Evolutionary conservation across 1,140 invertebrate genomes (phyloP), one percentile per base, ranked within the genome.

Genomic region (Anagrus nilaparvatae): DNA sequence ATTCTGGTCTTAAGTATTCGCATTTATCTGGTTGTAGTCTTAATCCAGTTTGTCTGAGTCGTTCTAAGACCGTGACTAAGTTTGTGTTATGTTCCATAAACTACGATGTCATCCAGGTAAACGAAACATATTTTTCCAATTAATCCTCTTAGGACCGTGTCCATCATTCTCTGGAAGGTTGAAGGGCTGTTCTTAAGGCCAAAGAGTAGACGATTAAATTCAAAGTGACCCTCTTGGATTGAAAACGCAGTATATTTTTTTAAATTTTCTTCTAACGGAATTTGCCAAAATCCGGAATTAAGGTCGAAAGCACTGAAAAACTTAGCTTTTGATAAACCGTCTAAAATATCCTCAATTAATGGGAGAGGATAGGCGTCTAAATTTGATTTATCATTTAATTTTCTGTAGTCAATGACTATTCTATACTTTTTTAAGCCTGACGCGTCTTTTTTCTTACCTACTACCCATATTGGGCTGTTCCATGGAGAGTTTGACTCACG

Each of bases 291-390:
- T 5, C 70, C 70, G 13, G 50, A 54, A 0, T 50, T 49, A 5
- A 71, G 35, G 51, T 73, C 68, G 1, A 73, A 37, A 1, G 58
- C 51, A 5, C 55, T 52, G 40, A 70, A 70, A 36, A 52, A 64
- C 25, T n/a, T n/a, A n/a, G n/a, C n/a, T n/a, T n/a, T n/a, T n/a
- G n/a, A n/a, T n/a, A n/a, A n/a, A n/a, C n/a, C n/a, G n/a, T n/a
- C n/a, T n/a, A n/a, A n/a, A n/a, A n/a, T n/a, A n/a, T n/a, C n/a
- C n/a, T n/a, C n/a, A n/a, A n/a, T n/a, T n/a, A n/a, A 50, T 54
- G 4, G 50, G 40, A 3, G 50, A 53, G 2, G 48, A 51, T 30
- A 69, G 34, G 1, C 32, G 29, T 28, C 21, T 40, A 28, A 3
- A 19, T 30, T 6, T 40, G n/a, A n/a, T n/a, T n/a, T n/a, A n/a